Conservation (phyloP, 2,797 vertebrate species). For the Clamator glandarius region DNA sequence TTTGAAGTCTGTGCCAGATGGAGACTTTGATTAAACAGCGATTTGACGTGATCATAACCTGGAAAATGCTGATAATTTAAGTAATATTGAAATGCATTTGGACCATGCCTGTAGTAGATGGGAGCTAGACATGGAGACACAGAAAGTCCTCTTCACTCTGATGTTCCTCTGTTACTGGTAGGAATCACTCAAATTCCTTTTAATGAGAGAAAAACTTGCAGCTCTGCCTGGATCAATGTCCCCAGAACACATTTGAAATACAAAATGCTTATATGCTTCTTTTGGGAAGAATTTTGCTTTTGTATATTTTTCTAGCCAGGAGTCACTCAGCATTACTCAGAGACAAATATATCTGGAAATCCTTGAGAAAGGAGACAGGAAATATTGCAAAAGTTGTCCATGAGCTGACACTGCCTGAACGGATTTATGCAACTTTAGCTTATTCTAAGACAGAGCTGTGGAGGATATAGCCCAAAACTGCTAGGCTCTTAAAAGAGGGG, state of each 20-base stretch:
- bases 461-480: background rate
- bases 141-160: background rate
- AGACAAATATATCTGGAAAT: conserved; percentile 24
- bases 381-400: background rate
- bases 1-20: background rate
- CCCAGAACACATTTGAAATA: background rate
- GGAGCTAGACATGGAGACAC: background rate
- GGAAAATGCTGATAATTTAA: background rate
- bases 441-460: background rate
- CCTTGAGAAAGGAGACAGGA: conserved; percentile 18
- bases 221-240: background rate
- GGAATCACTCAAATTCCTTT: background rate
- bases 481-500: background rate
- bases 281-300: background rate
- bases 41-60: background rate
- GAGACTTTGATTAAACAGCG: background rate
- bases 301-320: background rate
- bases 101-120: background rate
- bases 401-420: background rate
- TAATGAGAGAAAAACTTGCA: background rate
- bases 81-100: fast-evolving
- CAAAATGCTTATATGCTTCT: background rate
- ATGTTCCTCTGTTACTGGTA: background rate
- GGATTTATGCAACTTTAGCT: background rate
- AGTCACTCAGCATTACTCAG: background rate